Base-by-base conservation (phyloP, 2,113 vertebrate species). In the Pardalotus punctatus region DNA sequence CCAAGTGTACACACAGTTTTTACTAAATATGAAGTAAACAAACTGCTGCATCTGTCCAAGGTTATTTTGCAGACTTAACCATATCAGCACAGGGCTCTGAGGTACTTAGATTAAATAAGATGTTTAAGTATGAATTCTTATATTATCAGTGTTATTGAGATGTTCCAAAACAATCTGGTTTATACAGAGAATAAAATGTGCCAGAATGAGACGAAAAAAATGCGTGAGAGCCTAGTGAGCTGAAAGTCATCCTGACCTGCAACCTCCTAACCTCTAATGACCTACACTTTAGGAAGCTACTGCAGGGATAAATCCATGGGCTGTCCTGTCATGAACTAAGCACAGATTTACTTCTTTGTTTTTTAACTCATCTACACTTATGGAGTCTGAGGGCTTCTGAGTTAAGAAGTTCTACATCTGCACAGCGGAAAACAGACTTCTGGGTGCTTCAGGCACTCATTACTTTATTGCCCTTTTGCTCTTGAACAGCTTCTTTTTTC, bases 181-280 rank as follows among this genome's bases (percentile, higher is more conserved):
- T 83, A 38, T 21, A 57, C 23, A 45, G 66, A 56, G 17, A 70
- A 25, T 31, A 61, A 57, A 36, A 42, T 45, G 25, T 70, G 25
- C 36, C 80, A 70, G 42, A 86, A 82, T 53, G 20, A 23, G 45
- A 70, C 15, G 15, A 9, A 65, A 57, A 73, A 80, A 61, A 10
- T 14, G 3, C 11, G 12, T 0, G 3, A 64, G 14, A 57, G 6
- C 27, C 57, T 56, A 67, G 12, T 0, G 4, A 82, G 18, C 48
- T 40, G 66, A 35, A 31, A 29, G 6, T 14, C 4, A 25, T 24
- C 28, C 5, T 50, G 38, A 31, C 22, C 25, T 58, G 10, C 8
- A 45, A 16, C 33, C 14, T 82, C 35, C 56, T 21, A 31, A 19
- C 17, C 5, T 81, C 38, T 38, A 64, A 28, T 4, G 65, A 56